Percentiles rank a stretch among this genome's conserved stretches.
These are phyloP conservation scores for Dolichallabes microphthalmus DNA, from an alignment of 2,113 vertebrate species.

Conservation along the genomic window DNA sequence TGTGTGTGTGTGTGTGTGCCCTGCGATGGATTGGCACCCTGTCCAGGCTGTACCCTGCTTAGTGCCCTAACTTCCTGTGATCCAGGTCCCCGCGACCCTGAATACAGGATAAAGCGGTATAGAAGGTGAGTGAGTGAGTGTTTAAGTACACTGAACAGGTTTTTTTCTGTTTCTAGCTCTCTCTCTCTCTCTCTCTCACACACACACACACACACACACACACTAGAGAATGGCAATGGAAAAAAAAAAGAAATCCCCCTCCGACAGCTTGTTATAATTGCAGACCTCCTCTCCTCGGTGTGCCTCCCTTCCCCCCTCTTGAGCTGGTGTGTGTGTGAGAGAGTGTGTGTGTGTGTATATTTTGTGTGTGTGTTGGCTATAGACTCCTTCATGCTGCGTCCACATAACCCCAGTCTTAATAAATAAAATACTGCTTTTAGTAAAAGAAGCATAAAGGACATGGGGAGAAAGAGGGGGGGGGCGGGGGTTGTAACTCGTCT, in stretches of 20 bases:
- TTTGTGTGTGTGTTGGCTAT: conserved; percentile 41
- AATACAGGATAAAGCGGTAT: too few species aligned
- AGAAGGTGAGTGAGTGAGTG: too few species aligned
- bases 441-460: background rate
- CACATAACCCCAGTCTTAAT: conserved; percentile 15
- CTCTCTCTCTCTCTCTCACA: background rate
- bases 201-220: background rate
- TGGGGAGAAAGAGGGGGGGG: background rate
- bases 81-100: too few species aligned
- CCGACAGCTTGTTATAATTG: conserved; percentile 59
- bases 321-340: conserved; percentile 45
- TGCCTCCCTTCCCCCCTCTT: conserved; percentile 38
- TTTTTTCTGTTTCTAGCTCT: background rate
- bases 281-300: conserved; percentile 29
- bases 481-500: conserved; percentile 48
- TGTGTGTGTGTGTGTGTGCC: too few species aligned
- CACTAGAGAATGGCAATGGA: background rate
- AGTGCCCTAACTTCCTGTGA: too few species aligned
- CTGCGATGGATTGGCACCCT: too few species aligned
- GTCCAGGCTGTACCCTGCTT: too few species aligned
- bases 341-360: background rate
- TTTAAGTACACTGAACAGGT: background rate
- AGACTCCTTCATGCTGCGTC: conserved; percentile 41
- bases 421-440: background rate
- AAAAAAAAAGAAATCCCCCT: conserved; percentile 1